Evolutionary conservation across 2,888 invertebrate genomes (phyloP).

Genomic region (Pheosia gnoma): DNA sequence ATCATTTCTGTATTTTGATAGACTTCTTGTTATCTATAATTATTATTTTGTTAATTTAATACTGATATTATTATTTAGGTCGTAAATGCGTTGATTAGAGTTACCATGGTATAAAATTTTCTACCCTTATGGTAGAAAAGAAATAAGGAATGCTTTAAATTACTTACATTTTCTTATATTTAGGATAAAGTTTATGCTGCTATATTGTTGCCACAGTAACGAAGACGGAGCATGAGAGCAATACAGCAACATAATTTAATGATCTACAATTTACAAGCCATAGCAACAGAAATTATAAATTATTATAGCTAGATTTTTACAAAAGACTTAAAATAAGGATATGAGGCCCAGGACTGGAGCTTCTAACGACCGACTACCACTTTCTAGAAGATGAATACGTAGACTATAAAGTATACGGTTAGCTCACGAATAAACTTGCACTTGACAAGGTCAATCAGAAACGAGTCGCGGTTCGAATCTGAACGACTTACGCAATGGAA

Average conservation of each 20-base stretch:
- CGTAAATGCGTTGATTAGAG: slow-evolving; percentile 65
- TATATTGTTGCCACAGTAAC: slow-evolving; percentile 20
- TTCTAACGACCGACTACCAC: background rate
- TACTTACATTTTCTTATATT: slow-evolving; percentile 33
- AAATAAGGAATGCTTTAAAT: slow-evolving; percentile 57
- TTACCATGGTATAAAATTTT: slow-evolving; percentile 39
- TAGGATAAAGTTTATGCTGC: slow-evolving; percentile 13
- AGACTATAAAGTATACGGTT: too few species aligned
- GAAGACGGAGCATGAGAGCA: background rate
- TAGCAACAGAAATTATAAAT: slow-evolving; percentile 41
- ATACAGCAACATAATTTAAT: slow-evolving; percentile 1
- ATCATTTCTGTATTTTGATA: slow-evolving; percentile 37
- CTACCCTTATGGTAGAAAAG: slow-evolving; percentile 43
- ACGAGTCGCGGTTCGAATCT: too few species aligned
- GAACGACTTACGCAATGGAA: too few species aligned
- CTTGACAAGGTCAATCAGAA: too few species aligned
- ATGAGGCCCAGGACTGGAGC: slow-evolving; percentile 23
- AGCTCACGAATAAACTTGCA: too few species aligned
- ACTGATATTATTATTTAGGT: slow-evolving; percentile 66
- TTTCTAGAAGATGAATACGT: too few species aligned
- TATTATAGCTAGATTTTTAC: slow-evolving; percentile 34
- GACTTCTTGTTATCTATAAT: slow-evolving; percentile 40
- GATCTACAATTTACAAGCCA: slow-evolving; percentile 40
- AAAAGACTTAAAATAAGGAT: slow-evolving; percentile 27
- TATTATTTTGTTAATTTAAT: slow-evolving; percentile 59